phyloP scores from a whole-genome alignment of 1,140 invertebrate species.

The Aphaenogaster ashmeadi region DNA sequence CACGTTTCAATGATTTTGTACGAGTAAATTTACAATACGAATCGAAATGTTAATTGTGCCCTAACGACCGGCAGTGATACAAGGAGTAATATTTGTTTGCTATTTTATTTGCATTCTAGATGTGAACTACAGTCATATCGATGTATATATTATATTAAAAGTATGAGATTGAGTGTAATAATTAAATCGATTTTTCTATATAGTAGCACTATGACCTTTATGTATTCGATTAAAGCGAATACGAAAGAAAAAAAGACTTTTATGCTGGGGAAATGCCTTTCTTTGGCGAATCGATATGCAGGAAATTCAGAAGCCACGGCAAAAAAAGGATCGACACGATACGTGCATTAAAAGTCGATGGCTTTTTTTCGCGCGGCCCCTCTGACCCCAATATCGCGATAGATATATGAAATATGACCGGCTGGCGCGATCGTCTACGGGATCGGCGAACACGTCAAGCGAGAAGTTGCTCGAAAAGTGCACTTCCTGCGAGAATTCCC shows the following conservation, averaged over 20 bases:
- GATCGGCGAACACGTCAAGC: slow-evolving; percentile 77
- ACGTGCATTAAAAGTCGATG: slow-evolving; percentile 67
- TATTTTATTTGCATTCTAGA: background rate
- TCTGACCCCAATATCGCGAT: slow-evolving; percentile 60
- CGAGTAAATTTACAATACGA: slow-evolving; percentile 69
- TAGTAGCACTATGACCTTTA: background rate
- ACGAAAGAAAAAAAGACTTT: background rate
- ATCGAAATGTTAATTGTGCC: slow-evolving; percentile 74
- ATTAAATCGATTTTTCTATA: background rate
- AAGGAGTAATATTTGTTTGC: slow-evolving; percentile 27
- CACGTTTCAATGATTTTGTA: slow-evolving; percentile 47
- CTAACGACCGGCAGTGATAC: slow-evolving; percentile 45
- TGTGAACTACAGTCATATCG: background rate
- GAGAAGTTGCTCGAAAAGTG: slow-evolving; percentile 73
- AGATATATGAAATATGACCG: slow-evolving; percentile 64
- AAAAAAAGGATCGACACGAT: slow-evolving; percentile 36
- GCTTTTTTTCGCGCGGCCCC: slow-evolving; percentile 37
- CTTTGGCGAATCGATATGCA: slow-evolving; percentile 35
- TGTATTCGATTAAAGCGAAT: background rate
- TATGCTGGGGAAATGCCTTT: background rate
- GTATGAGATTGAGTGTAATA: background rate
- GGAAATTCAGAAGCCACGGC: slow-evolving; percentile 27
- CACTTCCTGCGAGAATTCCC: slow-evolving; percentile 68
- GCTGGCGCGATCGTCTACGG: slow-evolving; percentile 57
- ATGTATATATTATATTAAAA: background rate